Evolutionary conservation across 2,888 invertebrate genomes (phyloP).

Genomic region (Cryptocheilus praepositus): DNA sequence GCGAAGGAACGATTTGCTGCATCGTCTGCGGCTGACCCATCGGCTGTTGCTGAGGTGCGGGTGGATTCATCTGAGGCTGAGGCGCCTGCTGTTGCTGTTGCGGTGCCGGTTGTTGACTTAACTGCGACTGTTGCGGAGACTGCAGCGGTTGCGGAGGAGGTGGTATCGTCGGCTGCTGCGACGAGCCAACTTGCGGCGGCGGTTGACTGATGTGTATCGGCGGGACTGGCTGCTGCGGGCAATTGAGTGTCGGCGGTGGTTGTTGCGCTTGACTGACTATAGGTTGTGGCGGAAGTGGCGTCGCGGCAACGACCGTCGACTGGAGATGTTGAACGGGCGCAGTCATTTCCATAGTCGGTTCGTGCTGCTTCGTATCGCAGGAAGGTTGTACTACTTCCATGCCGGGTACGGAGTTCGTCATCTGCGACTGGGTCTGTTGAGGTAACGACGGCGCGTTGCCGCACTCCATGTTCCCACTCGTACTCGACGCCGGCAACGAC

Average conservation of each 20-base stretch:
- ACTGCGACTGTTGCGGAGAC: conserved; percentile 47
- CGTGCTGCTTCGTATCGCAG: conserved; percentile 54
- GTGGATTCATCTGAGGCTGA: conserved; percentile 44
- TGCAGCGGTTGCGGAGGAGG: conserved; percentile 48
- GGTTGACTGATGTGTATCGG: conserved; percentile 36
- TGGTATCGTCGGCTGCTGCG: conserved; percentile 35
- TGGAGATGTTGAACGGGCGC: conserved; percentile 54
- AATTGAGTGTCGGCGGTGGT: conserved; percentile 59
- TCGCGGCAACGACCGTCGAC: conserved; percentile 42
- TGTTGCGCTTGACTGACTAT: conserved; percentile 64
- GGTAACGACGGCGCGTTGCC: conserved; percentile 32
- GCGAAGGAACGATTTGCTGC: conserved; percentile 43
- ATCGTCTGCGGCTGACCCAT: conserved; percentile 57
- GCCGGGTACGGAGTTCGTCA: conserved; percentile 58
- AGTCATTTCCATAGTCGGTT: conserved; percentile 61
- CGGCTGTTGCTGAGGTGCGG: conserved; percentile 58
- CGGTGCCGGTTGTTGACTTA: conserved; percentile 47
- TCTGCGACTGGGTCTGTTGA: conserved; percentile 45
- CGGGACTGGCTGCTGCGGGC: conserved; percentile 63
- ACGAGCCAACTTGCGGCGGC: conserved; percentile 29
- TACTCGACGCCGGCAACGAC: conserved; percentile 69
- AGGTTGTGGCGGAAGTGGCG: conserved; percentile 59
- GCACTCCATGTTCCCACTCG: conserved; percentile 68
- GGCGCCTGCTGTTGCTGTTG: conserved; percentile 38
- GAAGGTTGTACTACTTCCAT: conserved; percentile 54